These are phyloP conservation scores for Brachymystax lenok DNA, from an alignment of 2,797 vertebrate species.

Conservation along the genomic window DNA sequence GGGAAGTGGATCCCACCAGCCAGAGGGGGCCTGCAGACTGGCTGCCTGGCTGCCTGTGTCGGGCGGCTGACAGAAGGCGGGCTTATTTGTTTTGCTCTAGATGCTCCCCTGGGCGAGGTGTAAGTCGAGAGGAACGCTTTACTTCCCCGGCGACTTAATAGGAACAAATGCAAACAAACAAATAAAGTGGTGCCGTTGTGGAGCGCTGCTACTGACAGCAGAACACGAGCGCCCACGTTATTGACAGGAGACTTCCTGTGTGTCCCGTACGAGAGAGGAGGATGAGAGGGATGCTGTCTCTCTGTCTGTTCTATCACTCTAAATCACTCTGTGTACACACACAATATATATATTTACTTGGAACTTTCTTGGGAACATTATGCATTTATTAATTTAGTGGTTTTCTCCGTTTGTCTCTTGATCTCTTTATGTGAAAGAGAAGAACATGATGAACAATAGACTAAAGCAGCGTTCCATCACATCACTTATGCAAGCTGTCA, in stretches of 20 bases:
- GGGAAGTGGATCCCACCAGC: not conserved
- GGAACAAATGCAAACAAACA: constrained; percentile 24
- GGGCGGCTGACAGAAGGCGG: constrained; percentile 18
- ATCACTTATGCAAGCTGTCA: not conserved
- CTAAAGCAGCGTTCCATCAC: not conserved
- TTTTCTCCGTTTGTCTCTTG: not conserved
- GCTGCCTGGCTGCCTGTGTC: not conserved
- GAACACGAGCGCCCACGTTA: not conserved
- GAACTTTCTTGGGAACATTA: not conserved
- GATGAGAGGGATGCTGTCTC: not conserved
- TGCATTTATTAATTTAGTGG: not conserved
- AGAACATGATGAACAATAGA: not conserved
- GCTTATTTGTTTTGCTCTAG: constrained; percentile 16
- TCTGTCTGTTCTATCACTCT: not conserved
- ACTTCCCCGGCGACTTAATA: not conserved
- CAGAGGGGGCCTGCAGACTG: not conserved
- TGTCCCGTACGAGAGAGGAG: not conserved
- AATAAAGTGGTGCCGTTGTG: constrained; percentile 5
- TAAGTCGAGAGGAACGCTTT: constrained; percentile 21
- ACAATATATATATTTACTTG: not conserved
- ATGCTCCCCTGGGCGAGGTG: constrained; percentile 11
- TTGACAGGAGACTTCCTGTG: not conserved
- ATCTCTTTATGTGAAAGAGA: not conserved
- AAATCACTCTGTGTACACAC: not conserved
- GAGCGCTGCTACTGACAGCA: constrained; percentile 5